phyloP scores from a whole-genome alignment of 2,113 vertebrate genomes.

The Ictalurus punctatus region DNA sequence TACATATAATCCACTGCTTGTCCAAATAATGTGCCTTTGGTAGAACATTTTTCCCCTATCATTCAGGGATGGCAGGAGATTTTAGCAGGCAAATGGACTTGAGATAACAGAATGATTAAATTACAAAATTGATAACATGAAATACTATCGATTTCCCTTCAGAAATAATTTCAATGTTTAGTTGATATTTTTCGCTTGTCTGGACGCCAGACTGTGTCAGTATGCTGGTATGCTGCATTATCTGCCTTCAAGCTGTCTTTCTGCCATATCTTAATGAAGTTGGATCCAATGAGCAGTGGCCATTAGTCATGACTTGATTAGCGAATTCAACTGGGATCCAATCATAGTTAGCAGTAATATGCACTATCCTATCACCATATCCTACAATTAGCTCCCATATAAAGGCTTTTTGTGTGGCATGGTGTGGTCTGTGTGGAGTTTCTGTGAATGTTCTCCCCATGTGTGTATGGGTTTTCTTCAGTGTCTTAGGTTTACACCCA shows the following conservation, averaged over 20 bases:
- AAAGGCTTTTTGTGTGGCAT: not conserved
- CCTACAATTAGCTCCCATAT: not conserved
- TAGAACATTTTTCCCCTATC: not conserved
- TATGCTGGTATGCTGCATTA: not conserved
- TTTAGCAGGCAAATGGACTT: not conserved
- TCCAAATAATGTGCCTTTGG: conserved; percentile 20
- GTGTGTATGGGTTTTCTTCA: not conserved
- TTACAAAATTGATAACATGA: not conserved
- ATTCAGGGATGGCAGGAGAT: not conserved
- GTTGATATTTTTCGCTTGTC: not conserved
- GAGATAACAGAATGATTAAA: not conserved
- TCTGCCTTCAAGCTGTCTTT: not conserved
- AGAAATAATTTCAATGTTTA: conserved; percentile 5
- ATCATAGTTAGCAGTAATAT: not conserved
- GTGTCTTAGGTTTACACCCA: not conserved
- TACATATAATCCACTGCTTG: conserved; percentile 1
- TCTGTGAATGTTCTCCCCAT: not conserved
- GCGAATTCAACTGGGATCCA: not conserved
- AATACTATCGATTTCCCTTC: conserved; percentile 9
- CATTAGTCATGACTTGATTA: not conserved
- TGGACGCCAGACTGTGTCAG: not conserved
- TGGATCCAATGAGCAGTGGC: not conserved
- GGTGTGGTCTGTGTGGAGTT: not conserved
- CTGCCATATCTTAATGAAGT: conserved; percentile 17
- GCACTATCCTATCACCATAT: not conserved